Percentiles rank a stretch among this genome's conserved stretches.
phyloP scores from a whole-genome alignment of 30 jellyfish, hydroid and myxozoan species.

The Aurelia aurita complex sp. Pacific region DNA sequence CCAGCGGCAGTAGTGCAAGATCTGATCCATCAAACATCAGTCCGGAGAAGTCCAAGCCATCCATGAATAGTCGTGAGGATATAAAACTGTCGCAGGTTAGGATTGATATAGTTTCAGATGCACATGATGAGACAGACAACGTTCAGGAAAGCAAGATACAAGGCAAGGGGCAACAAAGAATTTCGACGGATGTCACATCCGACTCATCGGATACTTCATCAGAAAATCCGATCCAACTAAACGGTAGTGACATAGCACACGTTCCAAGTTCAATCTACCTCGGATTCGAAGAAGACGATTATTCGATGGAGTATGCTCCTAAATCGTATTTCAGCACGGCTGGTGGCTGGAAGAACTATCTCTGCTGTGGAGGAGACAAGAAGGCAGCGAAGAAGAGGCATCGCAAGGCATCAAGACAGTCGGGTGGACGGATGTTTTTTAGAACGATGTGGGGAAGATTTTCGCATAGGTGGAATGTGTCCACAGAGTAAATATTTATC shows the following conservation, averaged over 20 bases:
- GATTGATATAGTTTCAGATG: background rate
- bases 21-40: background rate
- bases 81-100: too few species aligned
- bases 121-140: conserved; percentile 21
- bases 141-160: background rate
- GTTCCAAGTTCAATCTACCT: too few species aligned
- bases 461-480: background rate
- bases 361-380: background rate
- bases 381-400: background rate
- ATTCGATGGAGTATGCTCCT: background rate
- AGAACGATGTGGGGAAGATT: conserved; percentile 2
- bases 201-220: background rate
- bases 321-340: background rate
- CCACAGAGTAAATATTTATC: background rate
- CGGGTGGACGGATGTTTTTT: background rate
- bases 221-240: too few species aligned
- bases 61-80: too few species aligned
- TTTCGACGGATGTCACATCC: too few species aligned
- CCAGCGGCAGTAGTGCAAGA: too few species aligned
- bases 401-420: background rate
- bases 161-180: too few species aligned
- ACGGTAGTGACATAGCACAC: too few species aligned
- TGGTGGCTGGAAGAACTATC: background rate
- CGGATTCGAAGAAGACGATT: background rate
- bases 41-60: background rate